Percentiles rank a stretch among this genome's conserved stretches.
These are phyloP conservation scores for Narcine bancroftii DNA, from an alignment of 2,113 vertebrate genomes.

Conservation along the genomic window DNA sequence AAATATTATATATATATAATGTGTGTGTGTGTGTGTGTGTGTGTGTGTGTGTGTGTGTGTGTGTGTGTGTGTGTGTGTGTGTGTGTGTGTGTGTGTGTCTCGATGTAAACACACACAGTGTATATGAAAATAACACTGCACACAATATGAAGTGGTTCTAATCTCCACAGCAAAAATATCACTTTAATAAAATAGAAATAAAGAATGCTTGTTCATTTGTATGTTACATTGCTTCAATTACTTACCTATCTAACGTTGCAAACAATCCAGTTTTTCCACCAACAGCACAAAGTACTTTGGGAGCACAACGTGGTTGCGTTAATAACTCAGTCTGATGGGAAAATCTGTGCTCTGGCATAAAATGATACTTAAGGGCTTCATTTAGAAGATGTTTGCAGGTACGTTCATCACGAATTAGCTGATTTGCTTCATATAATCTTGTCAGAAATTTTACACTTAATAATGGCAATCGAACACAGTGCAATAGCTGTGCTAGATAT, in stretches of 20 bases:
- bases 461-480: constrained; percentile 85
- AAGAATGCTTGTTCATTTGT: neutral
- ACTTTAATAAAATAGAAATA: neutral
- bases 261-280: constrained; percentile 95
- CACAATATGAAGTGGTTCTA: neutral
- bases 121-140: neutral
- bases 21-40: too few relatives aligned
- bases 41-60: too few relatives aligned
- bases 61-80: too few relatives aligned
- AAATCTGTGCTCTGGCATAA: constrained; percentile 95
- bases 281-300: constrained; percentile 89
- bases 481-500: constrained; percentile 81
- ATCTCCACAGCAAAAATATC: neutral
- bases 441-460: constrained; percentile 96
- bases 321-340: constrained; percentile 86
- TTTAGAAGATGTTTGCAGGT: constrained; percentile 94
- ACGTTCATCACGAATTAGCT: constrained; percentile 93
- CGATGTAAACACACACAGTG: too few relatives aligned
- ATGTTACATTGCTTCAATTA: neutral
- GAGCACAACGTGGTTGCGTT: constrained; percentile 82
- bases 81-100: too few relatives aligned
- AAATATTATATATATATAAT: too few relatives aligned
- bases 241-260: constrained; percentile 88
- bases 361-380: constrained; percentile 96
- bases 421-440: constrained; percentile 91